Conservation (phyloP, 2,888 invertebrate genomes). For the Dasypolia templi region DNA sequence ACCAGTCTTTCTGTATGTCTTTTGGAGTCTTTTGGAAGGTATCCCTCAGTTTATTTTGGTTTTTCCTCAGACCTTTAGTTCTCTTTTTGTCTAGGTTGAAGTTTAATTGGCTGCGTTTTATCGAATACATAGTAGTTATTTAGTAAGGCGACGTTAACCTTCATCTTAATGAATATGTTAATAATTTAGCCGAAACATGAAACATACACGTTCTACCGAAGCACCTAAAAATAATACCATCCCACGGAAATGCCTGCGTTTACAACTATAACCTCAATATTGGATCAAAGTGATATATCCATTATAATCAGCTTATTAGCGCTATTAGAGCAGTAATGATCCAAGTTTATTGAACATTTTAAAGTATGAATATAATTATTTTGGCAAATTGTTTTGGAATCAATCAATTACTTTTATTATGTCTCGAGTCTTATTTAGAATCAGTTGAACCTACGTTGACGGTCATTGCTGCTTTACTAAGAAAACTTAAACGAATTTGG, state of each 20-base stretch:
- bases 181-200: neutral
- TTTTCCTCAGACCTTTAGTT: too few species aligned
- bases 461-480: neutral
- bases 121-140: too few species aligned
- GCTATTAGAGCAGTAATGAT: constrained; percentile 23
- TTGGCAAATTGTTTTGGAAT: constrained; percentile 25
- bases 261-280: constrained; percentile 50
- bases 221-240: constrained; percentile 27
- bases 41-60: too few species aligned
- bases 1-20: too few species aligned
- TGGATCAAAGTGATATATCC: constrained; percentile 44
- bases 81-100: too few species aligned
- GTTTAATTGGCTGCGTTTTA: too few species aligned
- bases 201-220: too few species aligned
- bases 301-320: constrained; percentile 47
- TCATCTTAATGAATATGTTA: neutral
- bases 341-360: constrained; percentile 50
- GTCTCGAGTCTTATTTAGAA: neutral
- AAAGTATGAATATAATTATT: constrained; percentile 35
- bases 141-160: neutral
- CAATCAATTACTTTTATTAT: constrained; percentile 8
- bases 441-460: neutral
- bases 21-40: too few species aligned
- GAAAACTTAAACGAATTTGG: neutral
- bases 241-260: constrained; percentile 52